A percentile compares a stretch with the other conserved stretches of the same genome.
Conservation (phyloP, 1,140 invertebrate genomes). For the Rhopalosiphum maidis region DNA sequence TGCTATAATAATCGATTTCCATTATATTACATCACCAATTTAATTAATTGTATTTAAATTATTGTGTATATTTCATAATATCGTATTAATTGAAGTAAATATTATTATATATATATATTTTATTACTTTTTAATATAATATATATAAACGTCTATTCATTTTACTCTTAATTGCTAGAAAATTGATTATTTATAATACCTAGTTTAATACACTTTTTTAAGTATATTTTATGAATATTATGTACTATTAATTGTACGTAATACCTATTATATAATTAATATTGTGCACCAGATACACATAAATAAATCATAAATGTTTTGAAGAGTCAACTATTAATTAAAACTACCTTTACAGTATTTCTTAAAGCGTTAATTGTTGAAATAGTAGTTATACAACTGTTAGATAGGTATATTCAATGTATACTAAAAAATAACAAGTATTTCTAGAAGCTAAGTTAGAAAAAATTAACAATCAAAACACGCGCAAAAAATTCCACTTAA, state of each 20-base stretch:
- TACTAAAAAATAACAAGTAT: neutral
- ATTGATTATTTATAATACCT: neutral
- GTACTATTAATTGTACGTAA: neutral
- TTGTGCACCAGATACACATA: neutral
- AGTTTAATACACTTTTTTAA: neutral
- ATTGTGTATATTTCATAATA: neutral
- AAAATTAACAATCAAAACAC: constrained; percentile 37
- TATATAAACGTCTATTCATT: neutral
- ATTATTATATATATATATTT: neutral
- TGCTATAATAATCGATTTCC: neutral
- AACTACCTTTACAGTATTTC: neutral
- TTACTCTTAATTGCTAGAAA: neutral
- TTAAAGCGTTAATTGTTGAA: neutral
- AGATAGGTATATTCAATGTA: neutral
- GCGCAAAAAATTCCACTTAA: constrained; percentile 46
- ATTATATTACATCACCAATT: neutral
- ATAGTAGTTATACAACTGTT: neutral
- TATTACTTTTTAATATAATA: neutral
- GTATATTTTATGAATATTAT: neutral
- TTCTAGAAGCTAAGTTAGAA: neutral
- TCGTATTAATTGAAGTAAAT: neutral
- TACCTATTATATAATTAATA: neutral
- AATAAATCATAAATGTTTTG: neutral
- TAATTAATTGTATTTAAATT: neutral
- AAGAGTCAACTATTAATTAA: neutral